Evolutionary conservation across 2,113 vertebrate genomes (phyloP), one percentile per base, ranked within the genome.

Genomic region (Hyperoodon ampullatus): DNA sequence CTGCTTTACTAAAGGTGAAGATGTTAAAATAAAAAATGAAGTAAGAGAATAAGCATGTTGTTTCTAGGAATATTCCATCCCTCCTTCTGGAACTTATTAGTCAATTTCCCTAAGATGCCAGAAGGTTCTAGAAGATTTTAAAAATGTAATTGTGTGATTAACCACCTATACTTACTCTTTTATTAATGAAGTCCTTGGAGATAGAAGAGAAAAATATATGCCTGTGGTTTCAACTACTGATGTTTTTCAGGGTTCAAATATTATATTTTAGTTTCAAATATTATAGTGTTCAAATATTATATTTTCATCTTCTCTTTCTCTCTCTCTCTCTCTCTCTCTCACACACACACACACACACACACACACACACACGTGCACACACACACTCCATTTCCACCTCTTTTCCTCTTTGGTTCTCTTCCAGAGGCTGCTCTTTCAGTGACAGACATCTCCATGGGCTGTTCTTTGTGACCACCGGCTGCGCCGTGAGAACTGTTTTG

Each of bases 11-110:
- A 75, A 94, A 92, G 53, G 70, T 63, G 2, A 92, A 90, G 93
- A 78, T n/a, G 74, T 33, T 92, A 80, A 58, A 78, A 53, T 12
- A 94, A 88, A 75, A 66, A 75, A 85, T 26, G 10, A 58, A 91
- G 12, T 30, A 8, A 83, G 13, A 81, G 71, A 26, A 13, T 33
- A 81, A 39, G 42, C 75, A 92, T 78, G 24, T 70, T 96, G 50
- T 83, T 90, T 26, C 47, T 90, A 30, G 86, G 16, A 65, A 18
- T 85, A 35, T 77, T 68, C 60, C 12, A 0, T 21, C 5, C 33
- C 42, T 96, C 89, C 58, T 92, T 93, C 55, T 90, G 60, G 0
- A 97, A 66, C 42, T 82, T 88, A 71, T 83, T 96, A 88, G 44
- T 44, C 61, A 89, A 72, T 93, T 94, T 96, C 53, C 7, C 44